Conservation (phyloP, 2,888 invertebrate genomes). For the Syrista parreyssii region DNA sequence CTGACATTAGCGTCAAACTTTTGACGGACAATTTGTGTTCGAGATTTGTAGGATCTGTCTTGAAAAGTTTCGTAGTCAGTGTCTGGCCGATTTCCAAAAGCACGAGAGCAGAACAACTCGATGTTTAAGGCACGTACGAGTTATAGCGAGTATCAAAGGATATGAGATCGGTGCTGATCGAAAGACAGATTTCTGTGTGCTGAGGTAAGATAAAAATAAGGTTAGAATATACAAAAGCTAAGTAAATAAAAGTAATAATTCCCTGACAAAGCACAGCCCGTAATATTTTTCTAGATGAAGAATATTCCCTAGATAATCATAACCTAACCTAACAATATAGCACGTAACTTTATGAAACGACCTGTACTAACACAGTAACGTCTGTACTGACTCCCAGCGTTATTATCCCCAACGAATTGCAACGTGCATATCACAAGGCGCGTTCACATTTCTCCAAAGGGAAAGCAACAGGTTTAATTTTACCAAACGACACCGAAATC, state of each 20-base stretch:
- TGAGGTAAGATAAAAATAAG: not conserved
- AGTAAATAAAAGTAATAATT: not conserved
- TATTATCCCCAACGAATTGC: not conserved
- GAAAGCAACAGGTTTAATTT: not conserved
- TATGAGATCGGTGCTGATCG: not conserved
- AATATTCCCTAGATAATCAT: not conserved
- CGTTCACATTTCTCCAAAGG: not conserved
- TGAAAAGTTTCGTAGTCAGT: not conserved
- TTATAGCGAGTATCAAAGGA: not conserved
- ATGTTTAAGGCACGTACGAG: not conserved
- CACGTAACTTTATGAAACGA: not conserved
- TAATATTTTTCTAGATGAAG: not conserved
- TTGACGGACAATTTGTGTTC: not conserved
- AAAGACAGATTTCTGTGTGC: not conserved
- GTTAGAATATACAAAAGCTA: not conserved
- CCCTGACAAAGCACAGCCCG: not conserved
- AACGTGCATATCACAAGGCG: not conserved
- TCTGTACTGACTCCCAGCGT: not conserved
- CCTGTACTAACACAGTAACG: not conserved
- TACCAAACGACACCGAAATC: not conserved
- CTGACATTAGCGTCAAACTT: not conserved
- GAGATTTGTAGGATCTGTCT: not conserved
- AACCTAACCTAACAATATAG: not conserved
- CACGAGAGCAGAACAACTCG: not conserved
- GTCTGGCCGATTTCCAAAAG: not conserved